Conservation (phyloP, 2,797 vertebrate genomes). For the Pygocentrus nattereri region DNA sequence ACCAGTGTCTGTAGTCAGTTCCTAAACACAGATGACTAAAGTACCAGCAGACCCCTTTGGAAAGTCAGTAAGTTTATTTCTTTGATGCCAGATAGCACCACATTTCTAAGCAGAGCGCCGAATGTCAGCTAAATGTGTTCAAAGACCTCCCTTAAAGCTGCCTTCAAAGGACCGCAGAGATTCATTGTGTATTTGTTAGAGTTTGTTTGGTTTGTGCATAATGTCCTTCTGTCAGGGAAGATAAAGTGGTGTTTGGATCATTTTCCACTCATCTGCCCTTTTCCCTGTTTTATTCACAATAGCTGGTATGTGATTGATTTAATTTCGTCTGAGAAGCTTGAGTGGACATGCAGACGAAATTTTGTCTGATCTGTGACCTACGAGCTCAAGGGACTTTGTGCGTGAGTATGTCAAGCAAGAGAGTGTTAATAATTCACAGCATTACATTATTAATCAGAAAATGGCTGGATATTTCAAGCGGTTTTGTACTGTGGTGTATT, state of each 20-base stretch:
- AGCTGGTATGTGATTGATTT: conserved; percentile 40
- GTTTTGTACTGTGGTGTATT: neutral
- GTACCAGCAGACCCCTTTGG: conserved; percentile 37
- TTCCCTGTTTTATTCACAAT: conserved; percentile 47
- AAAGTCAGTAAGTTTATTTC: conserved; percentile 48
- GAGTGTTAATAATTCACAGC: conserved; percentile 12
- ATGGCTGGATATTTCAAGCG: neutral
- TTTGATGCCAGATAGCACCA: conserved; percentile 41
- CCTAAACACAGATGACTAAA: conserved; percentile 49
- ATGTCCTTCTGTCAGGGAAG: conserved; percentile 54
- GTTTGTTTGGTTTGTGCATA: conserved; percentile 52
- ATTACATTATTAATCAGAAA: conserved; percentile 27
- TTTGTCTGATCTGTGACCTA: neutral
- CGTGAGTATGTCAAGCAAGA: neutral
- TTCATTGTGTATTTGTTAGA: conserved; percentile 39
- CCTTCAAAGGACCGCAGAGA: conserved; percentile 49
- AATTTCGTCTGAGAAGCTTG: conserved; percentile 33
- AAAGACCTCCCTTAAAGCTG: conserved; percentile 42
- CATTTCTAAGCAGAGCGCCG: conserved; percentile 30
- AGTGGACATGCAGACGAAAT: conserved; percentile 4
- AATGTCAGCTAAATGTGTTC: conserved; percentile 38
- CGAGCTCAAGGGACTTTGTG: neutral
- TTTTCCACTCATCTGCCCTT: conserved; percentile 37
- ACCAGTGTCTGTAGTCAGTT: conserved; percentile 59
- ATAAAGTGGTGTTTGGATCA: conserved; percentile 55